phyloP scores from a whole-genome alignment of 2,888 invertebrate species.

The Erebia palarica region DNA sequence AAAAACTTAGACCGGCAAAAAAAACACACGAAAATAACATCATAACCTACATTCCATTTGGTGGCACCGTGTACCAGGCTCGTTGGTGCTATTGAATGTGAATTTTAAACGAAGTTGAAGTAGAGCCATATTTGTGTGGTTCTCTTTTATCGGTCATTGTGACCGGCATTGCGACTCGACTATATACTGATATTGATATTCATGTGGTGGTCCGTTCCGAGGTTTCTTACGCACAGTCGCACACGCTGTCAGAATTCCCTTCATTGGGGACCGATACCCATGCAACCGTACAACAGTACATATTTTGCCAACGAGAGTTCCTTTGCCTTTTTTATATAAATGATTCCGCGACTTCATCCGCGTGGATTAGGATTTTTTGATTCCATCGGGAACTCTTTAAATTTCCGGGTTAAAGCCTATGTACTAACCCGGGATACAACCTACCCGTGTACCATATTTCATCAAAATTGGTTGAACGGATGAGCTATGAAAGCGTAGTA shows the following conservation, averaged over 20 bases:
- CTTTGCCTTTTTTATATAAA: slow-evolving; percentile 20
- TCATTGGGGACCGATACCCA: slow-evolving; percentile 64
- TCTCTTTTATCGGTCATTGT: slow-evolving; percentile 78
- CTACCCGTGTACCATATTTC: too few species aligned
- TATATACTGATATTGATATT: slow-evolving; percentile 79
- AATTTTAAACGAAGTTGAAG: slow-evolving; percentile 72
- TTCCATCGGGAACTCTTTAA: too few species aligned
- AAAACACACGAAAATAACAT: slow-evolving; percentile 76
- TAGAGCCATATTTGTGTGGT: slow-evolving; percentile 77
- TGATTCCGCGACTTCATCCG: too few species aligned
- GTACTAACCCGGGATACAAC: too few species aligned
- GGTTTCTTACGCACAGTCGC: slow-evolving; percentile 66
- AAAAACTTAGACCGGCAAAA: slow-evolving; percentile 74
- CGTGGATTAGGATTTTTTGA: too few species aligned
- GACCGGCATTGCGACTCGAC: slow-evolving; percentile 60
- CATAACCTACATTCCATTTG: slow-evolving; percentile 79
- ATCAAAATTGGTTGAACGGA: too few species aligned
- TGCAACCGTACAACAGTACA: slow-evolving; percentile 48
- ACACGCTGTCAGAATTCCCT: slow-evolving; percentile 59
- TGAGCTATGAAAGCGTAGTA: too few species aligned
- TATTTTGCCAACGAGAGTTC: slow-evolving; percentile 27
- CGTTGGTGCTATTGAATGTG: slow-evolving; percentile 66
- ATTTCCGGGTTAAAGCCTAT: too few species aligned
- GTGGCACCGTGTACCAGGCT: slow-evolving; percentile 62
- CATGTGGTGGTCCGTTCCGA: slow-evolving; percentile 67